Percentiles rank a stretch among this genome's conserved stretches.
phyloP scores from a whole-genome alignment of 2,797 vertebrate genomes.

The Fistularia commersonii region DNA sequence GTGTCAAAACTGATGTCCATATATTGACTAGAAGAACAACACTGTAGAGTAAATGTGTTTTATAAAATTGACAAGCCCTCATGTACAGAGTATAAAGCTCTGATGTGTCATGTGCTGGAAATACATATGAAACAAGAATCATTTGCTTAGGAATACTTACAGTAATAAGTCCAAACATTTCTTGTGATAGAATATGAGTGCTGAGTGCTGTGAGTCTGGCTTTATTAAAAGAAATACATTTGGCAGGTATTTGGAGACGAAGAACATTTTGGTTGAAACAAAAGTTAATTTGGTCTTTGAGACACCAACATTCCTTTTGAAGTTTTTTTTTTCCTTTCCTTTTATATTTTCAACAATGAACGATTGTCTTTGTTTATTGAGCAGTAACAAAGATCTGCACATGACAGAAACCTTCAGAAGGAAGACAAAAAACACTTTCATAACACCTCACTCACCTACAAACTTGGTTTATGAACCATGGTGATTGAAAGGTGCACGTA shows the following conservation, averaged over 20 bases:
- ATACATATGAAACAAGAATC: no score
- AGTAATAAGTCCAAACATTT: no score
- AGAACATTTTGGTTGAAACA: background rate
- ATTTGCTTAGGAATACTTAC: no score
- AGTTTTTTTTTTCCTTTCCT: constrained; percentile 1
- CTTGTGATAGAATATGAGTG: no score
- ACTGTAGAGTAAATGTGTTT: constrained; percentile 14
- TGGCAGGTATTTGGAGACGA: no score
- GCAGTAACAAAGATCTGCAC: constrained; percentile 47
- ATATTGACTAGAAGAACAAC: background rate
- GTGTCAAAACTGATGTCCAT: constrained; percentile 33
- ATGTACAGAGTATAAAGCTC: no score
- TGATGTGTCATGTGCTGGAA: no score
- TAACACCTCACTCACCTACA: constrained; percentile 26
- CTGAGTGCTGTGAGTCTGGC: no score
- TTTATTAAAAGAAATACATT: no score
- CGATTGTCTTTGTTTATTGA: constrained; percentile 65
- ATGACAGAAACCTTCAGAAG: constrained; percentile 27
- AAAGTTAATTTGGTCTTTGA: constrained; percentile 41
- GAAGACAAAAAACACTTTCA: constrained; percentile 37
- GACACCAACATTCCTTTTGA: constrained; percentile 28
- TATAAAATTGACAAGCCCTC: constrained; percentile 24
- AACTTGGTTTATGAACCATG: constrained; percentile 55
- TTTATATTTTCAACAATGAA: constrained; percentile 3
- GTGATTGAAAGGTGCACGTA: constrained; percentile 49